These are phyloP conservation scores for Ptychobarbus kaznakovi DNA, from an alignment of 2,797 vertebrate species.

Conservation along the genomic window DNA sequence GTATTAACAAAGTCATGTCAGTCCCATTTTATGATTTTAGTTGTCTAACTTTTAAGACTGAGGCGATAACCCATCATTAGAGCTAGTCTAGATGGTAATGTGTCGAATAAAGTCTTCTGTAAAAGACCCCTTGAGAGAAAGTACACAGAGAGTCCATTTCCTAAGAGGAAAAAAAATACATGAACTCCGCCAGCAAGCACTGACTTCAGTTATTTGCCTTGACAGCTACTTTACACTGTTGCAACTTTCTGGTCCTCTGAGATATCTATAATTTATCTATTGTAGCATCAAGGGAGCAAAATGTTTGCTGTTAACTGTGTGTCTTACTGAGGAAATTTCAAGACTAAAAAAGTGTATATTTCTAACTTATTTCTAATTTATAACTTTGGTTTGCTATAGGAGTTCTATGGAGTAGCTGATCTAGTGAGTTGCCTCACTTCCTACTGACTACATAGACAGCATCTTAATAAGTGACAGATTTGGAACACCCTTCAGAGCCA, in stretches of 20 bases:
- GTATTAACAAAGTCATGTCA: constrained; percentile 14
- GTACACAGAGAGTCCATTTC: constrained; percentile 41
- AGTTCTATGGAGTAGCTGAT: not conserved
- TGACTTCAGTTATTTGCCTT: constrained; percentile 30
- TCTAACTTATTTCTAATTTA: not conserved
- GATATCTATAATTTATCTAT: constrained; percentile 15
- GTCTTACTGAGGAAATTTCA: not conserved
- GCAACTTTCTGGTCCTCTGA: constrained; percentile 33
- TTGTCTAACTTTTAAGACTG: not conserved
- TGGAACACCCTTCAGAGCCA: not conserved
- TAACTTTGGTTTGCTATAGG: not conserved
- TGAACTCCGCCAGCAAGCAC: constrained; percentile 4
- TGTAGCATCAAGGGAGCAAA: constrained; percentile 7
- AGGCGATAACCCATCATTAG: constrained; percentile 54
- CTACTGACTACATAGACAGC: not conserved
- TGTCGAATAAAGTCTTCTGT: constrained; percentile 40
- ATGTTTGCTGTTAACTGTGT: constrained; percentile 8
- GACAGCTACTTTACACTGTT: constrained; percentile 33
- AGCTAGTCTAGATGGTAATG: constrained; percentile 43
- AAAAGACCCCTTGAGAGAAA: constrained; percentile 45
- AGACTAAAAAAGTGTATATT: not conserved
- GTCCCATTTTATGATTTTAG: constrained; percentile 5
- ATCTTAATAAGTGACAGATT: not conserved
- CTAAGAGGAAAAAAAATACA: not conserved
- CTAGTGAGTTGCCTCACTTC: not conserved